Evolutionary conservation across 2,888 invertebrate species (phyloP).

Genomic region (Drosophila fulvimacula): DNA sequence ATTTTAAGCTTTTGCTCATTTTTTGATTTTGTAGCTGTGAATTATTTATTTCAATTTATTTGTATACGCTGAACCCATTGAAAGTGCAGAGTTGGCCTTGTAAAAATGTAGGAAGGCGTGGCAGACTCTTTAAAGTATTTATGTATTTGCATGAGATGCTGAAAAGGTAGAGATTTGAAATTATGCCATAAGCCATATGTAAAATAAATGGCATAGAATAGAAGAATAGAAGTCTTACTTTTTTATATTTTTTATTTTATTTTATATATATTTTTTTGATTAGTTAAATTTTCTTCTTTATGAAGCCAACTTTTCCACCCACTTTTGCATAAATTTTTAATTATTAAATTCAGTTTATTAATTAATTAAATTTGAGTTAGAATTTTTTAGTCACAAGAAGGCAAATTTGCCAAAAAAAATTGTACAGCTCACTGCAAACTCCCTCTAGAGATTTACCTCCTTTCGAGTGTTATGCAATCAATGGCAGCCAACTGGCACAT

Average conservation of each 20-base stretch:
- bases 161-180: too few species aligned
- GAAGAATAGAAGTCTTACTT: too few species aligned
- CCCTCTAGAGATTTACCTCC: neutral
- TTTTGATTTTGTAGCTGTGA: neutral
- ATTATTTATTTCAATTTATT: neutral
- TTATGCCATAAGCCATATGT: too few species aligned
- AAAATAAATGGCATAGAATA: too few species aligned
- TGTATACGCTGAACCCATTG: neutral
- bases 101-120: neutral
- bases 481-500: neutral
- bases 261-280: too few species aligned
- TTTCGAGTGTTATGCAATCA: neutral
- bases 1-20: slow-evolving; percentile 5
- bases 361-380: neutral
- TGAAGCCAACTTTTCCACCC: too few species aligned
- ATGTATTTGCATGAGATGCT: too few species aligned
- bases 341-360: too few species aligned
- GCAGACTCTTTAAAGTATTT: neutral
- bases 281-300: too few species aligned
- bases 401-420: too few species aligned
- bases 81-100: neutral
- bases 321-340: neutral
- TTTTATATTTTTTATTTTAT: too few species aligned
- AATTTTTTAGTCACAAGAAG: too few species aligned
- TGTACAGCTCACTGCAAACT: neutral